Percentiles rank a stretch among this genome's conserved stretches.
These are phyloP conservation scores for Alectura lathami DNA, from an alignment of 2,113 vertebrate species.

Conservation along the genomic window DNA sequence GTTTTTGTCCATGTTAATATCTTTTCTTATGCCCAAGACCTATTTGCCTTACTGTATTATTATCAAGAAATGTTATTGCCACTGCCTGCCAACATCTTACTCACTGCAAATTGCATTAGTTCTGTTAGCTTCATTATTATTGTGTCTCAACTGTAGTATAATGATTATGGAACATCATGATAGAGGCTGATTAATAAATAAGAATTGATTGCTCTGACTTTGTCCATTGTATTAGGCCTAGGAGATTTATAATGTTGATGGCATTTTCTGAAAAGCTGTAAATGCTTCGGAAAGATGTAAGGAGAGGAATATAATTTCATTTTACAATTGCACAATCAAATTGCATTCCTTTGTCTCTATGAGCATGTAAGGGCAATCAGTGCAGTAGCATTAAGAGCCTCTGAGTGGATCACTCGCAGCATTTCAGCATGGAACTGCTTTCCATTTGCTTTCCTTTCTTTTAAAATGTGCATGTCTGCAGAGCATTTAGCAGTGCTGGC, in stretches of 20 bases:
- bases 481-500: background rate
- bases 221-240: slow-evolving; percentile 30
- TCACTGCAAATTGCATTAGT: slow-evolving; percentile 51
- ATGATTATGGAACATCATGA: slow-evolving; percentile 64
- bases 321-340: background rate
- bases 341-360: slow-evolving; percentile 57
- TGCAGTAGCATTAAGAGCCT: slow-evolving; percentile 1
- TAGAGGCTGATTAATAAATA: slow-evolving; percentile 66
- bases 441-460: background rate
- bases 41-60: slow-evolving; percentile 58
- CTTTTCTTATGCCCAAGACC: slow-evolving; percentile 39
- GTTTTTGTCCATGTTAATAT: slow-evolving; percentile 67
- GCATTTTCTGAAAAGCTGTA: slow-evolving; percentile 9
- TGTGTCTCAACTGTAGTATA: slow-evolving; percentile 57
- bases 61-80: slow-evolving; percentile 57
- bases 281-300: slow-evolving; percentile 10
- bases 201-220: slow-evolving; percentile 57
- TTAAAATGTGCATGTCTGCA: background rate
- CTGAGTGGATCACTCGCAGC: background rate
- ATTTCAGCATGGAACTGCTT: background rate
- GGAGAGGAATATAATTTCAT: background rate
- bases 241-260: slow-evolving; percentile 40
- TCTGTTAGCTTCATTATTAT: slow-evolving; percentile 64
- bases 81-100: slow-evolving; percentile 64
- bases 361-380: background rate